Evolutionary conservation across 2,888 invertebrate genomes (phyloP).

Genomic region (Leptodirus hochenwartii): DNA sequence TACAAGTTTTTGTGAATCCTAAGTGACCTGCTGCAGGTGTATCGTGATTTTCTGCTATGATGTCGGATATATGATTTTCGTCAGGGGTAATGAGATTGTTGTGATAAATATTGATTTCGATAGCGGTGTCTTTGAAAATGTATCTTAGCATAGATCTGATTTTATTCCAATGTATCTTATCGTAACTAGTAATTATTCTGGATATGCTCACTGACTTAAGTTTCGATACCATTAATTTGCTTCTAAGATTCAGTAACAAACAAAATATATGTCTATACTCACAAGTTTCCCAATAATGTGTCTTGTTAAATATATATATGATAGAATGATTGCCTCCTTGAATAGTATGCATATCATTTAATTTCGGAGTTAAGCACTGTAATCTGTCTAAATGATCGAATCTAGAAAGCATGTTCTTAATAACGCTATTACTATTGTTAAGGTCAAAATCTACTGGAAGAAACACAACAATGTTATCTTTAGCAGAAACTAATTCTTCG

Average conservation of each 20-base stretch:
- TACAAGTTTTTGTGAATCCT: conserved; percentile 12
- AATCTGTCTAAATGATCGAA: no score
- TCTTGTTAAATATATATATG: conserved; percentile 6
- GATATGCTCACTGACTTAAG: conserved; percentile 6
- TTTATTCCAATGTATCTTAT: conserved; percentile 7
- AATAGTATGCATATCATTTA: no score
- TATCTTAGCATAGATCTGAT: conserved; percentile 9
- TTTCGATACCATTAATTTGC: conserved; percentile 7
- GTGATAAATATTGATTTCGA: conserved; percentile 8
- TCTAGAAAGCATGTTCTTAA: no score
- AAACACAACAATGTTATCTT: no score
- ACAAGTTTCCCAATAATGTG: conserved; percentile 7
- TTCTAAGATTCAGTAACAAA: conserved; percentile 6
- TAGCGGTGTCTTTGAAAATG: conserved; percentile 8
- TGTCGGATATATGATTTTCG: background rate
- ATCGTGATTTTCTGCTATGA: conserved; percentile 12
- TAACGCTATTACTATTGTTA: no score
- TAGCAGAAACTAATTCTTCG: no score
- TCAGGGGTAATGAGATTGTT: conserved; percentile 9
- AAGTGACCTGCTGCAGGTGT: conserved; percentile 12
- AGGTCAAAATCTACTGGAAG: no score
- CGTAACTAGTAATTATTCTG: conserved; percentile 2
- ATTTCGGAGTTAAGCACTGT: no score
- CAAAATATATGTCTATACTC: conserved; percentile 9
- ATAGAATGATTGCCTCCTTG: no score